Conservation (phyloP, 2,113 vertebrate species). For the Scalopus aquaticus region DNA sequence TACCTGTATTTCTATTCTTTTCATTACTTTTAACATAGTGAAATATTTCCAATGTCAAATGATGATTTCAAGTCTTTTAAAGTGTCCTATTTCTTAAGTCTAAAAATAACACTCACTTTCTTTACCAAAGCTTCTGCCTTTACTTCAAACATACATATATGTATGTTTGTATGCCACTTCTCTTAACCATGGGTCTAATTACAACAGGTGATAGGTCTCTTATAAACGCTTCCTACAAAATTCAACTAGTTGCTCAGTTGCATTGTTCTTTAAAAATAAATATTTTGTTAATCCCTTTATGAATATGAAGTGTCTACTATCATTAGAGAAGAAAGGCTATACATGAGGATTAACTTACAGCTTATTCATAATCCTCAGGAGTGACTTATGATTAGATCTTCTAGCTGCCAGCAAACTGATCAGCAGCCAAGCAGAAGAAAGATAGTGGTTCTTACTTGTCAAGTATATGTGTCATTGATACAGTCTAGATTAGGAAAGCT, state of each 20-base stretch:
- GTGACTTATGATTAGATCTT: constrained; percentile 19
- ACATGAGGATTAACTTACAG: not conserved
- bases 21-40: not conserved
- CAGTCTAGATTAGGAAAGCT: constrained; percentile 21
- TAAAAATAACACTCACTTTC: not conserved
- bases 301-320: constrained; percentile 1
- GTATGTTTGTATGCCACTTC: not conserved
- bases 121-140: not conserved
- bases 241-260: not conserved
- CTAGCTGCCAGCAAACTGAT: constrained; percentile 45
- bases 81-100: not conserved
- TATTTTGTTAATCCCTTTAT: not conserved
- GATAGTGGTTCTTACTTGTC: not conserved
- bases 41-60: not conserved
- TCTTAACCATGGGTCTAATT: not conserved
- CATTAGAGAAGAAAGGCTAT: not conserved
- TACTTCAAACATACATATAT: not conserved
- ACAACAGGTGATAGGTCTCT: not conserved
- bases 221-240: not conserved
- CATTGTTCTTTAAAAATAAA: not conserved
- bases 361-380: constrained; percentile 23
- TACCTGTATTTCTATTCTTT: not conserved
- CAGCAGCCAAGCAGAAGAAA: constrained; percentile 1
- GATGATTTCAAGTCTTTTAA: not conserved
- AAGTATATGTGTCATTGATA: constrained; percentile 30